A percentile compares a stretch with the other conserved stretches of the same genome.
Conservation (phyloP, 2,797 vertebrate species). For the Lycodopsis pacificus region DNA sequence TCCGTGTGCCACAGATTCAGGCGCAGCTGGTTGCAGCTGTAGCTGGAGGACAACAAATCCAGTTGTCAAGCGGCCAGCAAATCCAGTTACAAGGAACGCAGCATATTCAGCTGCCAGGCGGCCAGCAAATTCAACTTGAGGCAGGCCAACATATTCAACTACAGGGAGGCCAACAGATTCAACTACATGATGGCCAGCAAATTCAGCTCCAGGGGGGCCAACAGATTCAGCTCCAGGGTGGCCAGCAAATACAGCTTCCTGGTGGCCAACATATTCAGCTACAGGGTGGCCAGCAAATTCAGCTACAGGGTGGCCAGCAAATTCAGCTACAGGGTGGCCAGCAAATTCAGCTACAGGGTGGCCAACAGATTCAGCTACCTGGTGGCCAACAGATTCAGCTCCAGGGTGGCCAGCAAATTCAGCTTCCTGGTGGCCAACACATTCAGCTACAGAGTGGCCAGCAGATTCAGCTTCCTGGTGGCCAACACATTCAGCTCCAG, state of each 20-base stretch:
- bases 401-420: constrained; percentile 50
- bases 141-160: constrained; percentile 44
- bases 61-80: constrained; percentile 77
- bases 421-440: constrained; percentile 85
- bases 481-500: constrained; percentile 61
- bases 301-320: constrained; percentile 69
- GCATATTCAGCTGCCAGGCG: constrained; percentile 73
- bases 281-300: constrained; percentile 89
- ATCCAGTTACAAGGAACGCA: constrained; percentile 84
- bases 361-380: constrained; percentile 58
- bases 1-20: constrained; percentile 74
- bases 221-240: background rate
- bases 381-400: constrained; percentile 61
- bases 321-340: constrained; percentile 69
- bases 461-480: constrained; percentile 44
- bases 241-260: constrained; percentile 11
- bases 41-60: constrained; percentile 85
- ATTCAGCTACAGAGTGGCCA: constrained; percentile 81
- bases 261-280: constrained; percentile 8
- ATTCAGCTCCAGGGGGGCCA: constrained; percentile 8
- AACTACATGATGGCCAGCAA: constrained; percentile 1
- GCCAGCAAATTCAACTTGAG: constrained; percentile 73
- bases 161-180: constrained; percentile 39
- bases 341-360: constrained; percentile 86
- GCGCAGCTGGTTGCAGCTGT: constrained; percentile 80